Percentiles rank a stretch among this genome's conserved stretches.
phyloP scores from a whole-genome alignment of 2,888 invertebrate species.

The Diarsia dahlii region DNA sequence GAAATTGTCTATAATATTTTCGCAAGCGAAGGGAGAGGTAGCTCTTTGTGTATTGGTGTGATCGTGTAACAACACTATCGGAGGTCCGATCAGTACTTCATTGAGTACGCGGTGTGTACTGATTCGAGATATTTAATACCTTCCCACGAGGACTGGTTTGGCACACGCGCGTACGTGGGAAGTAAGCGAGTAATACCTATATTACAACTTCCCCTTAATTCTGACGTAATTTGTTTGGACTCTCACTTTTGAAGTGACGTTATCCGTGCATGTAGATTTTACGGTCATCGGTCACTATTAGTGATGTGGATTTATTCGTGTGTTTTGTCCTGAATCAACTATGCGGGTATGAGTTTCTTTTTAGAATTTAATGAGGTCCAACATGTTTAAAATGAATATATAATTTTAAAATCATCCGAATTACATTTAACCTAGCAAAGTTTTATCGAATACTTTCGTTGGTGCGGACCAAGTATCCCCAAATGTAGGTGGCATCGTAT shows the following conservation, averaged over 20 bases:
- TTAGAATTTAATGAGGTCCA: not conserved
- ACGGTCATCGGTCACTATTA: conserved; percentile 38
- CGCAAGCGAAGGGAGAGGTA: conserved; percentile 64
- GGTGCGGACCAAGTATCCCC: conserved; percentile 19
- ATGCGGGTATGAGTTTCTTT: not conserved
- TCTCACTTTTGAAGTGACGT: conserved; percentile 56
- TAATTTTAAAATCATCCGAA: not conserved
- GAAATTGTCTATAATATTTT: conserved; percentile 27
- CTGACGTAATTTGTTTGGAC: conserved; percentile 59
- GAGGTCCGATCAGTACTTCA: conserved; percentile 82
- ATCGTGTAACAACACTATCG: conserved; percentile 80
- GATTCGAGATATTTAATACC: conserved; percentile 86
- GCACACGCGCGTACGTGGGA: conserved; percentile 84
- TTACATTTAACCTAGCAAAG: conserved; percentile 8
- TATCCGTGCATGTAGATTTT: conserved; percentile 40
- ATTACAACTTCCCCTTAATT: conserved; percentile 41
- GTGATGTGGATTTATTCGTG: not conserved
- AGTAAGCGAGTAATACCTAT: conserved; percentile 59
- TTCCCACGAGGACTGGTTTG: conserved; percentile 85
- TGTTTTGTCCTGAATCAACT: not conserved
- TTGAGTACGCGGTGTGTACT: conserved; percentile 82
- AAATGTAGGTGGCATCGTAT: conserved; percentile 42
- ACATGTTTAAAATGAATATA: not conserved
- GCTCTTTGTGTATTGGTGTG: conserved; percentile 73
- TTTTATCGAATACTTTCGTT: conserved; percentile 29